Conservation (phyloP, 2,113 vertebrate genomes). For the Centrocercus urophasianus region DNA sequence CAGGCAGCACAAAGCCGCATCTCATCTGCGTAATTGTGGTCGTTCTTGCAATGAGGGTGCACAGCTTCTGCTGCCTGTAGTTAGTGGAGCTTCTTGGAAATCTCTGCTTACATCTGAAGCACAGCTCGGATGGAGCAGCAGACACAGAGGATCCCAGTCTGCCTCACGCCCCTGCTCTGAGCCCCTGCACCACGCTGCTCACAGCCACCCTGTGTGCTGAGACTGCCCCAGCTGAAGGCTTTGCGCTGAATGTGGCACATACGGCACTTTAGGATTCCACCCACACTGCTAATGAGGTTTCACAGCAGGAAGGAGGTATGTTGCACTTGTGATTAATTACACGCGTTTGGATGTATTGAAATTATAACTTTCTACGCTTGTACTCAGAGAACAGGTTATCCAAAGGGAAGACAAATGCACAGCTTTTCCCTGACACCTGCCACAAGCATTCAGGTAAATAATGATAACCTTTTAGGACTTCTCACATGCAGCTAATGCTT, state of each 20-base stretch:
- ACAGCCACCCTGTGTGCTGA: background rate
- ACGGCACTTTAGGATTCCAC: background rate
- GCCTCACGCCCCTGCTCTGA: background rate
- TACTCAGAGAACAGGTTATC: slow-evolving; percentile 18
- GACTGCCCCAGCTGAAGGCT: background rate
- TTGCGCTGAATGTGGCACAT: background rate
- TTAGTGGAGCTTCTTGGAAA: background rate
- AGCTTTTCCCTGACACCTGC: background rate
- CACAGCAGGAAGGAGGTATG: slow-evolving; percentile 35
- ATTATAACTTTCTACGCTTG: background rate
- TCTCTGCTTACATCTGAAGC: background rate
- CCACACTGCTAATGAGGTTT: slow-evolving; percentile 39
- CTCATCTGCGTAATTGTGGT: background rate
- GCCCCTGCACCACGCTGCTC: background rate
- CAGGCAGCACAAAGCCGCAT: background rate
- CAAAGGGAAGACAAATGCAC: background rate
- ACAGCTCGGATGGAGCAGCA: accelerated
- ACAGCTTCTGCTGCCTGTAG: background rate
- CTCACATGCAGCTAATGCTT: background rate
- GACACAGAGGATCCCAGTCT: background rate
- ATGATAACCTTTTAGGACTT: background rate
- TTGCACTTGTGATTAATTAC: slow-evolving; percentile 59
- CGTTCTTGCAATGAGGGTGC: background rate
- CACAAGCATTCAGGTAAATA: background rate
- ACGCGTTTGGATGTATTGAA: slow-evolving; percentile 52